Evolutionary conservation across 2,888 invertebrate species (phyloP).

Genomic region (Drosophila nr. fundita): DNA sequence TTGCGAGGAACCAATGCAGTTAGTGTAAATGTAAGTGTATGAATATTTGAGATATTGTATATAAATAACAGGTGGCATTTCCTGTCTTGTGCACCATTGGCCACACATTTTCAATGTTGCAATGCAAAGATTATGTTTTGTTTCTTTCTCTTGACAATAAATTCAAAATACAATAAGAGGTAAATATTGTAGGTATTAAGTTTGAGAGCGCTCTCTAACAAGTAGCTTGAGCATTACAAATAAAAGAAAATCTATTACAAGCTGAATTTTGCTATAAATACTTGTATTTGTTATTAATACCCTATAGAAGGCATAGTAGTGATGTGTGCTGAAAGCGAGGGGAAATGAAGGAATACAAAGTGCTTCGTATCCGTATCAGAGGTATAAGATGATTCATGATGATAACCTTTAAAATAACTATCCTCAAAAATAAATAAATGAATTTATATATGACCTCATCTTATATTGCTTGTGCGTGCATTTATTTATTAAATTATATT

Average conservation of each 20-base stretch:
- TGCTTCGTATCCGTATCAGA: too few relatives aligned
- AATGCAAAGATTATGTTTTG: slow-evolving; percentile 27
- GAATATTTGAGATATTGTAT: slow-evolving; percentile 54
- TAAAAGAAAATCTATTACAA: slow-evolving; percentile 8
- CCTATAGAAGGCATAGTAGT: not conserved
- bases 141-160: slow-evolving; percentile 21
- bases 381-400: not conserved
- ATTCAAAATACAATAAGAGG: slow-evolving; percentile 44
- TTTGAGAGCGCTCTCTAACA: slow-evolving; percentile 2
- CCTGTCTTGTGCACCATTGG: slow-evolving; percentile 56
- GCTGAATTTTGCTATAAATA: not conserved
- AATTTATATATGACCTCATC: not conserved
- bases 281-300: slow-evolving; percentile 9
- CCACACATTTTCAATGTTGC: slow-evolving; percentile 37
- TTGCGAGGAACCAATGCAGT: slow-evolving; percentile 32
- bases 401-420: not conserved
- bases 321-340: not conserved
- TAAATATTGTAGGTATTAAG: slow-evolving; percentile 37
- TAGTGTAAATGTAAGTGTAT: slow-evolving; percentile 3
- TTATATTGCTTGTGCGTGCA: not conserved
- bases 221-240: slow-evolving; percentile 25
- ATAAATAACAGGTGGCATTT: slow-evolving; percentile 69
- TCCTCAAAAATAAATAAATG: not conserved
- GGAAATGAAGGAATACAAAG: too few relatives aligned
- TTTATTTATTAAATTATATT: not conserved